Conservation (phyloP, 2,113 vertebrate genomes). For the Cacatua alba region DNA sequence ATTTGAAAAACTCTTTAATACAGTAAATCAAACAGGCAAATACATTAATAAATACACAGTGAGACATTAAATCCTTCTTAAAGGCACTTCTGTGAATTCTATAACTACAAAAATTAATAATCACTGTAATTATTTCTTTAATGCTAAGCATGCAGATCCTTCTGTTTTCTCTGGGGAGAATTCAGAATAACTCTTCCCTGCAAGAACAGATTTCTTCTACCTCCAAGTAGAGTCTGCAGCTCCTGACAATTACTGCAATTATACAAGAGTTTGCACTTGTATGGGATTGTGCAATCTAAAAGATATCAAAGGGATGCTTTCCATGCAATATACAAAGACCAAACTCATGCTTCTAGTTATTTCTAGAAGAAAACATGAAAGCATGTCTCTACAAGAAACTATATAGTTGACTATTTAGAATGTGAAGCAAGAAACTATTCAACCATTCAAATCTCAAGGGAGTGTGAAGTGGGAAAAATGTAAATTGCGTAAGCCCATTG, state of each 20-base stretch:
- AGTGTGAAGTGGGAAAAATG: not conserved
- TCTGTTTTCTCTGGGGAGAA: not conserved
- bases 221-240: not conserved
- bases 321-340: not conserved
- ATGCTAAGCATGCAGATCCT: not conserved
- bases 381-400: not conserved
- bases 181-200: not conserved
- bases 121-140: not conserved
- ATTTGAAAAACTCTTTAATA: not conserved
- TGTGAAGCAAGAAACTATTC: not conserved
- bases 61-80: not conserved
- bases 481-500: not conserved
- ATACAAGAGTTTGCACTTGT: not conserved
- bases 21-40: not conserved
- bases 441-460: not conserved
- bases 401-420: not conserved
- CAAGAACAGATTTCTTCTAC: not conserved
- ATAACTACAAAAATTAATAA: not conserved
- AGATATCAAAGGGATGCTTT: not conserved
- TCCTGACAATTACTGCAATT: not conserved
- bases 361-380: not conserved
- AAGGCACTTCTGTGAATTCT: not conserved
- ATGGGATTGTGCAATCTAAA: not conserved
- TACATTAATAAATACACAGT: not conserved
- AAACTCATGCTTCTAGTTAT: not conserved